Percentiles rank a stretch among this genome's conserved stretches.
These are phyloP conservation scores for Clytia hemisphaerica DNA, from an alignment of 30 jellyfish, hydroid and myxozoan genomes.

Conservation along the genomic window DNA sequence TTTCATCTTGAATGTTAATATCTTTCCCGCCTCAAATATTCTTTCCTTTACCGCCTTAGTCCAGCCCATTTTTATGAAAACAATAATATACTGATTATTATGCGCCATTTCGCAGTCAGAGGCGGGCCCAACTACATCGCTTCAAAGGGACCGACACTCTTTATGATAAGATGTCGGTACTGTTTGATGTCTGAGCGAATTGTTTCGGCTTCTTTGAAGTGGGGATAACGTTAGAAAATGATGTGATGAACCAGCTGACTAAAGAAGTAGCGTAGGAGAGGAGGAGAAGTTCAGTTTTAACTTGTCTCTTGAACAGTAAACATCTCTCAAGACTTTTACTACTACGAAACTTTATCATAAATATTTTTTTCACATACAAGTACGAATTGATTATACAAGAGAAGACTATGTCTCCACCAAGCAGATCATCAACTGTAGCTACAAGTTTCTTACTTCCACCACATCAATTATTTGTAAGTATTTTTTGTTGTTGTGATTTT, in stretches of 20 bases:
- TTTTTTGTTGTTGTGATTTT: too few species aligned
- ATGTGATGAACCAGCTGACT: constrained; percentile 90
- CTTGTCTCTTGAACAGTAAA: constrained; percentile 9
- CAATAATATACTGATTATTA: constrained; percentile 89
- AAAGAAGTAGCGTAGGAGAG: constrained; percentile 61
- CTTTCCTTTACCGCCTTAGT: constrained; percentile 98
- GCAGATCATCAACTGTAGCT: constrained; percentile 21
- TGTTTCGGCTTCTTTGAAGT: constrained; percentile 94
- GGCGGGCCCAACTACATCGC: constrained; percentile 96
- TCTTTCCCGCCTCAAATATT: constrained; percentile 98
- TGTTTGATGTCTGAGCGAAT: constrained; percentile 95
- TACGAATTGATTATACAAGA: too few species aligned
- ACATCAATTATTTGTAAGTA: constrained; percentile 13
- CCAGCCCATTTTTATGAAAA: constrained; percentile 96
- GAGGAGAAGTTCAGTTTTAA: constrained; percentile 61
- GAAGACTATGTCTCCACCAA: constrained; percentile 37
- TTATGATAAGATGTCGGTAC: constrained; percentile 97
- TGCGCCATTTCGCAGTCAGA: constrained; percentile 99
- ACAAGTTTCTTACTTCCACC: neutral
- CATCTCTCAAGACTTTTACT: constrained; percentile 1
- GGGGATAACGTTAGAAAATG: constrained; percentile 49
- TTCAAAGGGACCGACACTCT: constrained; percentile 97
- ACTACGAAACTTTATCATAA: neutral
- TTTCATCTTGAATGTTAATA: constrained; percentile 92
- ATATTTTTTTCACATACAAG: constrained; percentile 4